A percentile compares a stretch with the other conserved stretches of the same genome.
phyloP scores from a whole-genome alignment of 2,797 vertebrate genomes.

The Anabacerthia variegaticeps region DNA sequence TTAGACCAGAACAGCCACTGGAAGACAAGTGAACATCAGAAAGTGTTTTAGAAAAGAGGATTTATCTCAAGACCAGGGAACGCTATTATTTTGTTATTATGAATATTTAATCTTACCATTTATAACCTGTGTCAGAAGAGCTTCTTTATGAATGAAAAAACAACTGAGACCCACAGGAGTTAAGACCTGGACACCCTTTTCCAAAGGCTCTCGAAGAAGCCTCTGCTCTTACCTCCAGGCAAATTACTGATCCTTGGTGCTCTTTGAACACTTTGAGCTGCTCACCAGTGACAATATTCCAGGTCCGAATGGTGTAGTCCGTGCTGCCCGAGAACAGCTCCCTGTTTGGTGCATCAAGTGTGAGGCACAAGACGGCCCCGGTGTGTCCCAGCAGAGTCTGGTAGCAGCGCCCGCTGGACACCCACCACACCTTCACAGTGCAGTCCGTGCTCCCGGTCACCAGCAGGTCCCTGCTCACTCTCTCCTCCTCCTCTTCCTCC shows the following conservation, averaged over 20 bases:
- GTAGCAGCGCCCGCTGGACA: constrained; percentile 80
- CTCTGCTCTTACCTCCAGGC: constrained; percentile 78
- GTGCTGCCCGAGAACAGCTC: constrained; percentile 83
- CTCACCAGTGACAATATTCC: constrained; percentile 82
- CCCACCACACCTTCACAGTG: constrained; percentile 83
- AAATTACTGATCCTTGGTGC: constrained; percentile 83
- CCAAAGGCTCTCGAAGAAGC: accelerated
- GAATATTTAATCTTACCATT: neutral
- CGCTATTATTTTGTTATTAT: neutral
- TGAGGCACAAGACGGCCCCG: constrained; percentile 80
- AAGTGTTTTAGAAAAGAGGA: neutral
- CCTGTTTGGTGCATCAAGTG: constrained; percentile 72
- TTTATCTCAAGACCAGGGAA: neutral
- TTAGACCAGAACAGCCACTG: neutral
- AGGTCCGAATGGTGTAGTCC: constrained; percentile 79
- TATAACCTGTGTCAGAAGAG: neutral
- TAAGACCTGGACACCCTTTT: neutral
- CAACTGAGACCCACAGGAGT: neutral
- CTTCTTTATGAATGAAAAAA: neutral
- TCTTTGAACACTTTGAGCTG: constrained; percentile 80
- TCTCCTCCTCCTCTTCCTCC: constrained; percentile 50
- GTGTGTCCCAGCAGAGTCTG: constrained; percentile 82
- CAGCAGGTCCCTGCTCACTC: constrained; percentile 75
- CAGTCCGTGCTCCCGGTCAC: constrained; percentile 83
- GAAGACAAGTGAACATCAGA: neutral